Conservation (phyloP, 2,113 vertebrate species). For the Theristicus caerulescens region DNA sequence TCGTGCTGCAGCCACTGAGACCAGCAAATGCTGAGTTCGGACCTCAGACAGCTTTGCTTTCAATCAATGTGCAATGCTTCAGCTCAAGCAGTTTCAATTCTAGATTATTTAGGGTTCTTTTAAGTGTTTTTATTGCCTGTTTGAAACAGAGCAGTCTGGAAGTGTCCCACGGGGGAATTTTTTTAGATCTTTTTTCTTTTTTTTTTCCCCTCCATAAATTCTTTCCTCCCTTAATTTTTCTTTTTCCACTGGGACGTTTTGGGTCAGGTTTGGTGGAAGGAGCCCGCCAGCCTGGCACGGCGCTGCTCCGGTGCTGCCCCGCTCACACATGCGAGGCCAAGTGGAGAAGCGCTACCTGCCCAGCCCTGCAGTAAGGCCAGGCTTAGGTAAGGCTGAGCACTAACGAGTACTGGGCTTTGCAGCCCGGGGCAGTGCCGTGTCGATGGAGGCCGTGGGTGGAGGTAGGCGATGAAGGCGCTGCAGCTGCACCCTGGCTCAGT, state of each 20-base stretch:
- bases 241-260: not conserved
- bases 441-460: too few relatives aligned
- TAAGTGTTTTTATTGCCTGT: not conserved
- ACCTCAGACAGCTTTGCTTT: not conserved
- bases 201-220: not conserved
- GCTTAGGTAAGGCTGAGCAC: not conserved
- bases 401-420: not conserved
- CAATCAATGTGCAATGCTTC: not conserved
- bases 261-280: not conserved
- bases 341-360: too few relatives aligned
- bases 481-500: not conserved
- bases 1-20: not conserved
- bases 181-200: not conserved
- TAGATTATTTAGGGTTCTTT: not conserved
- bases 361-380: not conserved
- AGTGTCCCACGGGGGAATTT: not conserved
- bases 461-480: not conserved
- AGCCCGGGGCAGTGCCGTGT: fast-evolving
- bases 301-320: not conserved
- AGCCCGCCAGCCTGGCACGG: not conserved
- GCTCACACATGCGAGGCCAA: not conserved
- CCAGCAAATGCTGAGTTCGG: not conserved
- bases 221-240: not conserved
- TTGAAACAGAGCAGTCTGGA: not conserved
- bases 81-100: not conserved